Conservation (phyloP, 2,113 vertebrate species). For the Ptychochromis oligacanthus region DNA sequence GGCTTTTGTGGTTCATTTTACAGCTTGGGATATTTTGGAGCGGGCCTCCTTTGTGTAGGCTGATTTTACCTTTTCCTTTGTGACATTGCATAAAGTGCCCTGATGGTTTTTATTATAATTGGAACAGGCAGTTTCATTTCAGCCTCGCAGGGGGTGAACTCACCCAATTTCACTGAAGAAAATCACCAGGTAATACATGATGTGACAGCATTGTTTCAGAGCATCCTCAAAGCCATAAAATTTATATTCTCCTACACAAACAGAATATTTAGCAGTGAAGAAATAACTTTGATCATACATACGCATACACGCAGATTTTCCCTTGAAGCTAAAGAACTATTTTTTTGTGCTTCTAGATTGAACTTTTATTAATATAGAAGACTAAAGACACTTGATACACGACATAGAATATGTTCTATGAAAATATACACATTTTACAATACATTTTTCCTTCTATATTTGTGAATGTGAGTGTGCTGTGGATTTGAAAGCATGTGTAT, state of each 20-base stretch:
- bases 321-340: neutral
- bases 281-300: neutral
- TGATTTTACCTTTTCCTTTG: slow-evolving; percentile 26
- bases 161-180: slow-evolving; percentile 42
- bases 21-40: neutral
- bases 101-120: slow-evolving; percentile 53
- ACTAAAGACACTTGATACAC: neutral
- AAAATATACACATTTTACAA: slow-evolving; percentile 4
- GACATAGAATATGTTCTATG: neutral
- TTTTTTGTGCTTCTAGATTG: neutral
- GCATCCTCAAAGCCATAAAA: slow-evolving; percentile 1
- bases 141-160: slow-evolving; percentile 25
- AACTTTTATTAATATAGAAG: neutral
- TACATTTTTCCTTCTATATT: neutral
- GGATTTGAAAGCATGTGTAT: neutral
- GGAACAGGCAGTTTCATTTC: slow-evolving; percentile 55
- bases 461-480: neutral
- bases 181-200: slow-evolving; percentile 20
- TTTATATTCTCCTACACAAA: neutral
- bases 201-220: slow-evolving; percentile 45
- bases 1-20: slow-evolving; percentile 15
- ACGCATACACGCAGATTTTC: neutral
- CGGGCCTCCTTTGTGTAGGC: slow-evolving; percentile 1
- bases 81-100: slow-evolving; percentile 17
- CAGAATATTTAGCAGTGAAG: neutral